phyloP scores from a whole-genome alignment of 1,140 invertebrate genomes.

The Zaprionus capensis region DNA sequence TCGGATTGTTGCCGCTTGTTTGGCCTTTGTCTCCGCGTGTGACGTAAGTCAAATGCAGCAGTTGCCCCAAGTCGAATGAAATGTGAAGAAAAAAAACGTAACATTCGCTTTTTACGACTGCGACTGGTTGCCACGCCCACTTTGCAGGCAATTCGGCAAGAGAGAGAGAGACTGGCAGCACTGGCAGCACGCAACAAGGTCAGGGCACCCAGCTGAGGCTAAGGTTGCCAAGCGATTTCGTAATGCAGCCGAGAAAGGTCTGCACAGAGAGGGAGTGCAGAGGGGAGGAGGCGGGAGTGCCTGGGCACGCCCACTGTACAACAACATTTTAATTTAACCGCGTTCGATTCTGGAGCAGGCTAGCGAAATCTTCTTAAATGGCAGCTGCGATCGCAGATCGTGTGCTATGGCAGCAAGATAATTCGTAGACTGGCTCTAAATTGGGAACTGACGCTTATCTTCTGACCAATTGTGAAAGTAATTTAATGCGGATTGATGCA shows the following conservation, averaged over 20 bases:
- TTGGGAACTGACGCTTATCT: conserved; percentile 63
- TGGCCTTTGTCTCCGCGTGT: conserved; percentile 61
- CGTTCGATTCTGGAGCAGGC: conserved; percentile 53
- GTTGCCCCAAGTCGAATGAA: conserved; percentile 39
- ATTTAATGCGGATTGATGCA: conserved; percentile 72
- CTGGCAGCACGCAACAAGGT: conserved; percentile 66
- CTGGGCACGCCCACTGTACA: conserved; percentile 37
- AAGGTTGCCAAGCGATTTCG: conserved; percentile 30
- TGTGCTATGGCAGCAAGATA: conserved; percentile 58
- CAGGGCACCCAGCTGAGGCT: conserved; percentile 46
- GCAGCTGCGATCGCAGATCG: conserved; percentile 51
- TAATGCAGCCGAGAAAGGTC: conserved; percentile 34
- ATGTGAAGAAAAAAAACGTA: conserved; percentile 2
- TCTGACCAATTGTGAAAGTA: conserved; percentile 80
- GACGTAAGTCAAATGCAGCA: conserved; percentile 75
- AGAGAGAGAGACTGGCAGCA: neutral
- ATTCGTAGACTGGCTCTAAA: conserved; percentile 51
- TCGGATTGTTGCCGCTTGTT: conserved; percentile 40
- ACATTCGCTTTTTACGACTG: conserved; percentile 21
- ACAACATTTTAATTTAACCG: conserved; percentile 58
- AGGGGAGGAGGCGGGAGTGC: neutral
- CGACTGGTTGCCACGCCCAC: conserved; percentile 30
- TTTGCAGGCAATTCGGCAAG: conserved; percentile 42
- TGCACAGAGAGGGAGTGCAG: neutral
- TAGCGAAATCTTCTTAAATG: conserved; percentile 41